Evolutionary conservation across 2,888 invertebrate species (phyloP).

Genomic region (Crepidodera aurea): DNA sequence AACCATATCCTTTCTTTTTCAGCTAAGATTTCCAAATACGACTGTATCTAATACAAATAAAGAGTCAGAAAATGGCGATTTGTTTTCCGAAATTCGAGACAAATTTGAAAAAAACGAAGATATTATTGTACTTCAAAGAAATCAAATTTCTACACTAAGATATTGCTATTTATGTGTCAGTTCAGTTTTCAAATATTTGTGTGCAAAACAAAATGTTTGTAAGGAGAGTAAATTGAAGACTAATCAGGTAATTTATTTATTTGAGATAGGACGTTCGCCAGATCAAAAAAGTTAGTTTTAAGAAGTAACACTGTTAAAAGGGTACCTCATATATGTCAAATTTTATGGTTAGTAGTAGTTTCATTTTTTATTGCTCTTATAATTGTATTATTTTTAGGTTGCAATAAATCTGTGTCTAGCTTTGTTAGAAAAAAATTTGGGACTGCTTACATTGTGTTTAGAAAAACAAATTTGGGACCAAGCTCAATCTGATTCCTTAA

Average conservation of each 20-base stretch:
- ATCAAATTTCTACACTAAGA: conserved; percentile 62
- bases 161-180: conserved; percentile 61
- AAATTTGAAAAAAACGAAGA: conserved; percentile 43
- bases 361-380: background rate
- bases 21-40: conserved; percentile 12
- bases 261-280: too few species aligned
- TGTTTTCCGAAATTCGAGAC: conserved; percentile 26
- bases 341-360: background rate
- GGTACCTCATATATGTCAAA: too few species aligned
- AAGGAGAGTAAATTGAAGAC: conserved; percentile 46
- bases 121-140: conserved; percentile 50
- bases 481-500: conserved; percentile 61
- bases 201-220: conserved; percentile 48
- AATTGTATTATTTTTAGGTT: conserved; percentile 60
- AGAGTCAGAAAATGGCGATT: conserved; percentile 26
- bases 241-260: conserved; percentile 42
- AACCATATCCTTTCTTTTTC: too few species aligned
- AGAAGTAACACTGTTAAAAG: too few species aligned
- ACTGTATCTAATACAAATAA: conserved; percentile 28
- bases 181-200: conserved; percentile 55
- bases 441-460: conserved; percentile 66
- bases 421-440: conserved; percentile 63
- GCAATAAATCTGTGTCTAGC: conserved; percentile 63
- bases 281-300: too few species aligned
- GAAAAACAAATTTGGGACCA: conserved; percentile 67